phyloP scores from a whole-genome alignment of 2,113 vertebrate species.

The Gopherus flavomarginatus region DNA sequence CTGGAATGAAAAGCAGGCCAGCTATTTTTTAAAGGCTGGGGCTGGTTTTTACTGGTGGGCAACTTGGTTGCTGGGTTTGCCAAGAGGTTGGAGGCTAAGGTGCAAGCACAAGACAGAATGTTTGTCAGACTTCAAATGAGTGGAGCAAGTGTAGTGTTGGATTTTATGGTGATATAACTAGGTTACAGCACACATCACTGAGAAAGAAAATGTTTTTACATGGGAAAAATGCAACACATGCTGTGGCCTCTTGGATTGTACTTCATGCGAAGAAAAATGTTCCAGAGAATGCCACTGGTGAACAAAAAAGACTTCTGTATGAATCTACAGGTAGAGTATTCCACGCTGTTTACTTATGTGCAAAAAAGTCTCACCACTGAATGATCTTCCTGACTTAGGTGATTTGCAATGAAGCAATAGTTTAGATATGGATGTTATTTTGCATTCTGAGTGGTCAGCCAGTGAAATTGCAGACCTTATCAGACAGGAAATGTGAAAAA shows the following conservation, averaged over 20 bases:
- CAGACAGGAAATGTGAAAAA: background rate
- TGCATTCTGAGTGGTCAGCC: background rate
- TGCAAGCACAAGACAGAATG: background rate
- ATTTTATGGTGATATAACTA: background rate
- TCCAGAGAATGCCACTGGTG: background rate
- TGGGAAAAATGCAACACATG: background rate
- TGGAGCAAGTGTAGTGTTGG: background rate
- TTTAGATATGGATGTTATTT: background rate
- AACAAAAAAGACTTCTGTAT: background rate
- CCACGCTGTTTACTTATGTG: background rate
- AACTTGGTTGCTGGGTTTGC: background rate
- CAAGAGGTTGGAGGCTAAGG: background rate
- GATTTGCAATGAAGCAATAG: background rate
- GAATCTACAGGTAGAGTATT: background rate
- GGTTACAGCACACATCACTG: background rate
- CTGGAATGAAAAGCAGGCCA: background rate
- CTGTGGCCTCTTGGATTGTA: background rate
- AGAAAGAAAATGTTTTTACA: background rate
- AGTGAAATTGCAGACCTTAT: background rate
- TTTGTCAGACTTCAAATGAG: background rate
- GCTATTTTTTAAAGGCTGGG: background rate
- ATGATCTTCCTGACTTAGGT: background rate
- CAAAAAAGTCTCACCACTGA: background rate
- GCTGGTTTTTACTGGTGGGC: background rate
- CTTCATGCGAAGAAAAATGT: background rate